Base-by-base conservation (phyloP, 2,113 vertebrate genomes). In the Chaenocephalus aceratus region DNA sequence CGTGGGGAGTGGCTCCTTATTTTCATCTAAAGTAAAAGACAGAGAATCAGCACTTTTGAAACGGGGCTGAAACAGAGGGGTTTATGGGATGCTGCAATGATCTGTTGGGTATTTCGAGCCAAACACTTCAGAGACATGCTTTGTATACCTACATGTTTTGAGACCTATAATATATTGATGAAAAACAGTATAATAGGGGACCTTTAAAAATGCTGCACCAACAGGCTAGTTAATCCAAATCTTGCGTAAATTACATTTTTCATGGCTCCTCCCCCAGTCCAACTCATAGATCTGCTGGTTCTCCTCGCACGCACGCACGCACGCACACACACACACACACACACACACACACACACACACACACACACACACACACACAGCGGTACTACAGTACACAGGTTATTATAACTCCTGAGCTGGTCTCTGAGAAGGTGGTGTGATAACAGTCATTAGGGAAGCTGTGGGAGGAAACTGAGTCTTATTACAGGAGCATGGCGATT, bases 391-490 rank as follows among this genome's bases (percentile, higher is more conserved):
- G 61, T 69, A 74, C 3, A 6, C 64, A 61, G 82, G 84, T 92
- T 93, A 94, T 94, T 94, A 94, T 87, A 90, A 90, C 89, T 93
- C 77, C 83, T 80, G 79, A 59, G 63, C 78, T 75, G 82, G 82
- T 76, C 85, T 82, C 72, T 82, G 83, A 36, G 70, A 92, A 79
- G 77, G 82, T 90, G 84, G 93, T 93, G 93, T 95, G 94, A 94
- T 95, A 93, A 95, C 92, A 95, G 93, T 94, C 89, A 94, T 95
- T 93, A 95, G 75, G 85, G 78, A 69, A 91, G 88, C 90, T 75
- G 93, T 92, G 91, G 94, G 92, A 90, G 91, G 89, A 93, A 90
- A 88, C 63, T 12, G 61, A 86, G 86, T 86, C 92, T 91, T 94
- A 91, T 92, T 92, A 91, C 85, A 90, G 84, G 80, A 88, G 87